Conservation (phyloP, 2,888 invertebrate genomes). For the Euplexia lucipara region DNA sequence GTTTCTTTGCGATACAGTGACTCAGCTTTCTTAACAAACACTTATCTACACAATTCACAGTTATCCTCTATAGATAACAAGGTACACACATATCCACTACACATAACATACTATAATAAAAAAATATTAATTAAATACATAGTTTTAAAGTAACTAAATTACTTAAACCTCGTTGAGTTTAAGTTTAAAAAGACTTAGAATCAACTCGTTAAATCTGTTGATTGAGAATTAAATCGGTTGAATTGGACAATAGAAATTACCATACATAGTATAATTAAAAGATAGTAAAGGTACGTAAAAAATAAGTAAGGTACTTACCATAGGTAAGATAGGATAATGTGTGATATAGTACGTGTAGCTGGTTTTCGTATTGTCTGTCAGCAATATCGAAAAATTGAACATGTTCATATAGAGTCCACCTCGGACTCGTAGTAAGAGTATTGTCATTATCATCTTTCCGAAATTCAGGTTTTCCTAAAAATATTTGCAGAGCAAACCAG, state of each 20-base stretch:
- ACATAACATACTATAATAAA: background rate
- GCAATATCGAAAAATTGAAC: background rate
- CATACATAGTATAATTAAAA: too few species aligned
- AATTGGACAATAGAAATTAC: too few species aligned
- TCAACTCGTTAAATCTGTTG: background rate
- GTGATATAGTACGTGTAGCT: too few species aligned
- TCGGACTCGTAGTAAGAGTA: background rate
- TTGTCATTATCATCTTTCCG: background rate
- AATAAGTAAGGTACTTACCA: too few species aligned
- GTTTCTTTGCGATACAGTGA: slow-evolving; percentile 10
- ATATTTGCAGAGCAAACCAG: background rate
- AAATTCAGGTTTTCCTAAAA: background rate
- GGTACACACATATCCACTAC: background rate
- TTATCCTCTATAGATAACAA: slow-evolving; percentile 32
- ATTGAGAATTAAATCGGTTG: too few species aligned
- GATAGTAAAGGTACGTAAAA: too few species aligned
- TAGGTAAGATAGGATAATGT: too few species aligned
- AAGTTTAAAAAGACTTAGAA: background rate
- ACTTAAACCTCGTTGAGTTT: too few species aligned
- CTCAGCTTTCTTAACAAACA: background rate
- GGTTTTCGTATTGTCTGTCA: too few species aligned
- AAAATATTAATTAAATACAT: too few species aligned
- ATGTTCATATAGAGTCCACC: too few species aligned
- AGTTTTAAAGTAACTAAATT: too few species aligned
- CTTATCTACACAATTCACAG: slow-evolving; percentile 4